Evolutionary conservation across 2,888 invertebrate species (phyloP).

Genomic region (Drosophila fulvimacula): DNA sequence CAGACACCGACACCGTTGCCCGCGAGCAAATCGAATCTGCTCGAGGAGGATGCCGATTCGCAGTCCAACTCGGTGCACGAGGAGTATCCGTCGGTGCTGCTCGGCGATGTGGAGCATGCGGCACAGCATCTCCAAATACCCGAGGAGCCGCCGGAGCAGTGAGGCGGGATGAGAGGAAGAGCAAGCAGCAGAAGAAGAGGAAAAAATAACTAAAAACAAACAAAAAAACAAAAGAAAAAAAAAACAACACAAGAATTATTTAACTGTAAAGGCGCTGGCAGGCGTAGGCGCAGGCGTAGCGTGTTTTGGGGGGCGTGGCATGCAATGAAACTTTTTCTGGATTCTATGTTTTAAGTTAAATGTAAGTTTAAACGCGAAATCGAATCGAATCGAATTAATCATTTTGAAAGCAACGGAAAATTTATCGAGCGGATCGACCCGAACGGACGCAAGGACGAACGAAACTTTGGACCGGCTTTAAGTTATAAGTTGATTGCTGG

Average conservation of each 20-base stretch:
- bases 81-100: slow-evolving; percentile 76
- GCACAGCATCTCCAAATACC: slow-evolving; percentile 83
- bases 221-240: neutral
- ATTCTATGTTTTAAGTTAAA: slow-evolving; percentile 73
- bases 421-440: slow-evolving; percentile 14
- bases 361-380: slow-evolving; percentile 62
- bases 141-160: slow-evolving; percentile 85
- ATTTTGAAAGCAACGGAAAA: neutral
- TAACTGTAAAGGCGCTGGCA: slow-evolving; percentile 45
- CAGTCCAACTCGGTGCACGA: slow-evolving; percentile 84
- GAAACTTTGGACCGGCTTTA: slow-evolving; percentile 49
- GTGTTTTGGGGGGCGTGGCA: slow-evolving; percentile 40
- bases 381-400: slow-evolving; percentile 40
- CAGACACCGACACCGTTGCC: slow-evolving; percentile 47
- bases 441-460: slow-evolving; percentile 26
- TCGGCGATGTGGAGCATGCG: slow-evolving; percentile 70
- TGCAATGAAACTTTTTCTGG: slow-evolving; percentile 39
- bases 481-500: slow-evolving; percentile 58
- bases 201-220: slow-evolving; percentile 5
- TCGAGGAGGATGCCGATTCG: slow-evolving; percentile 81
- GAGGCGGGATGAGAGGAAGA: slow-evolving; percentile 36
- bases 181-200: neutral
- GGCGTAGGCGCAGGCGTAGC: slow-evolving; percentile 24
- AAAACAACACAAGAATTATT: slow-evolving; percentile 41
- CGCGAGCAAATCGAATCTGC: slow-evolving; percentile 61